A percentile compares a stretch with the other conserved stretches of the same genome.
Evolutionary conservation across 2,113 vertebrate species (phyloP).

Genomic region (Tetrax tetrax): DNA sequence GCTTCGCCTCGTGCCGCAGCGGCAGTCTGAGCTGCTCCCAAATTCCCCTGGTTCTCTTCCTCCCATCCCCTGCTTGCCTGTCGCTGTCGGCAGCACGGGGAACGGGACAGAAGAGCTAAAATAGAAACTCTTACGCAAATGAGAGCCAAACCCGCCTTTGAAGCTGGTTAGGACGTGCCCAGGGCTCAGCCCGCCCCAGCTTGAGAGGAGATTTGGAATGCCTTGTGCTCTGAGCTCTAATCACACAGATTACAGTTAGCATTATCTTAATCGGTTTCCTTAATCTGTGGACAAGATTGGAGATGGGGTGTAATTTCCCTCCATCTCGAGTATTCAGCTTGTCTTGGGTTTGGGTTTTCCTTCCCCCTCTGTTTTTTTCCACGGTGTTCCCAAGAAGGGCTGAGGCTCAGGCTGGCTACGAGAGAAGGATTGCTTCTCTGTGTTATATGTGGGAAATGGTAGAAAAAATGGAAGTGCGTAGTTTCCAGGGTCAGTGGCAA

Average conservation of each 20-base stretch:
- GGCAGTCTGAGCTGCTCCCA: not conserved
- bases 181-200: not conserved
- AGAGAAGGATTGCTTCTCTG: not conserved
- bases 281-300: not conserved
- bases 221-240: conserved; percentile 24
- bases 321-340: not conserved
- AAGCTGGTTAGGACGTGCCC: not conserved
- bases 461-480: not conserved
- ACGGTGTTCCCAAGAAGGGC: not conserved
- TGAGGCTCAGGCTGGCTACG: not conserved
- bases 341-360: not conserved
- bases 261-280: conserved; percentile 6
- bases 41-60: not conserved
- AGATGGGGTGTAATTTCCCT: not conserved
- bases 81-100: not conserved
- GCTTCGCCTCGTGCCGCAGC: not conserved
- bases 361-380: not conserved
- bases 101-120: not conserved
- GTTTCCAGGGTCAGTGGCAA: not conserved
- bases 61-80: not conserved
- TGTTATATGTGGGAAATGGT: accelerated
- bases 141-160: not conserved
- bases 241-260: not conserved
- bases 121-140: conserved; percentile 14
- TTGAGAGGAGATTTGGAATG: conserved; percentile 24